Base-by-base conservation (phyloP, 1,140 invertebrate species). In the Ganaspis sp. region DNA sequence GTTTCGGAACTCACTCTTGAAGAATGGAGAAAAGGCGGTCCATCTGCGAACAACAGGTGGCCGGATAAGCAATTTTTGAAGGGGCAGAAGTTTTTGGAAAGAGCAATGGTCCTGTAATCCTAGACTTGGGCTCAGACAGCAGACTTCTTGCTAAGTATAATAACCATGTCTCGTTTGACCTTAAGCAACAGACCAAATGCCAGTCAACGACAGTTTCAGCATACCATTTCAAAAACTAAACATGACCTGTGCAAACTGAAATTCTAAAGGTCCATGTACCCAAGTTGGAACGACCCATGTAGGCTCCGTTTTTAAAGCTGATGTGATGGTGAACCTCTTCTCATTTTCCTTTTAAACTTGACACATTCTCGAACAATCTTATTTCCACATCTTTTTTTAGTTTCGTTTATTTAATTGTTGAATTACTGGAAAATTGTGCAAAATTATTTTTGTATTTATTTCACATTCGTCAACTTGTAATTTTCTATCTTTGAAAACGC, bases 11-110 rank as follows among this genome's bases (percentile, higher is more conserved):
- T 64, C 29, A n/a, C n/a, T 29, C 9, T 29, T 64, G 19, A 1
- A 11, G 0, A 23, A 15, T 1, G 15, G 15, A 4, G 26, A n/a
- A 29, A 64, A 64, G 58, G 26, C 26, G 70, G 37, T 26, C 70
- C 21, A 45, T 70, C 69, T 42, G 70, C 21, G 19, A 71, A 71
- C 72, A 77, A 77, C 78, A 76, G 78, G 78, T 79, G 72, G 70
- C 72, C 34, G 71, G 21, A 71, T 26, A 45, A 45, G 19, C 9
- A 71, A 49, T 45, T 71, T 71, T 71, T 45, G 70, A 45, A 12
- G 38, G 29, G 58, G 12, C 23, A n/a, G 11, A 23, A 34, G 58
- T 64, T 64, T 64, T 12, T 64, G 12, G 15, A 29, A 34, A n/a
- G 12, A 1, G 11, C 53, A 0, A 4, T 21, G 11, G 21, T 64